A percentile compares a stretch with the other conserved stretches of the same genome.
These are phyloP conservation scores for Acrossocheilus fasciatus DNA, from an alignment of 2,797 vertebrate genomes.

Conservation along the genomic window DNA sequence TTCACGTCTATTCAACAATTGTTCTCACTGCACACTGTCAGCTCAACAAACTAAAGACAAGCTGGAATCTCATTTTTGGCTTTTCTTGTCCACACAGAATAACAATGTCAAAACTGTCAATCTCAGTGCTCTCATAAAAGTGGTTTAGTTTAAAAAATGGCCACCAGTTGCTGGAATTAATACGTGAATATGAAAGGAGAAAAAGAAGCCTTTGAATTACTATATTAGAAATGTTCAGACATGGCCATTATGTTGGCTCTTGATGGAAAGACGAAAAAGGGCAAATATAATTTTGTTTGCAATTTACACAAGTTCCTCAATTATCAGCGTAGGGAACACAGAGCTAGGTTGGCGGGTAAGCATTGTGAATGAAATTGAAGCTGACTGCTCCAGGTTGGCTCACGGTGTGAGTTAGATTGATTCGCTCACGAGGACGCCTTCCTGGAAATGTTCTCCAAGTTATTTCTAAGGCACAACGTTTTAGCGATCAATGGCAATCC, in stretches of 20 bases:
- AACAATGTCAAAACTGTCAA: constrained; percentile 39
- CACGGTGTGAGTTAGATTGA: constrained; percentile 58
- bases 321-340: constrained; percentile 61
- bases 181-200: not conserved
- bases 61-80: constrained; percentile 32
- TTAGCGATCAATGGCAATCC: constrained; percentile 62
- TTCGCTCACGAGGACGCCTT: constrained; percentile 54
- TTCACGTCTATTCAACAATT: constrained; percentile 57
- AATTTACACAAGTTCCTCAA: constrained; percentile 61
- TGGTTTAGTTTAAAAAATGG: not conserved
- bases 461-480: constrained; percentile 49
- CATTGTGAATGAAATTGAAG: constrained; percentile 64
- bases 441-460: constrained; percentile 58
- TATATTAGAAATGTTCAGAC: constrained; percentile 19
- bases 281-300: constrained; percentile 59
- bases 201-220: not conserved
- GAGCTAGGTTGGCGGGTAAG: constrained; percentile 50
- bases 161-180: not conserved
- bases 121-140: constrained; percentile 5
- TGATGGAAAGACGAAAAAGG: constrained; percentile 29
- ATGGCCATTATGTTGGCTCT: constrained; percentile 13
- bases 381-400: constrained; percentile 60
- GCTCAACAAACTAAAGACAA: constrained; percentile 22
- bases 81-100: constrained; percentile 26
- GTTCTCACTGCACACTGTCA: constrained; percentile 37